phyloP scores from a whole-genome alignment of 2,797 vertebrate genomes.

The Clarias pachynema region DNA sequence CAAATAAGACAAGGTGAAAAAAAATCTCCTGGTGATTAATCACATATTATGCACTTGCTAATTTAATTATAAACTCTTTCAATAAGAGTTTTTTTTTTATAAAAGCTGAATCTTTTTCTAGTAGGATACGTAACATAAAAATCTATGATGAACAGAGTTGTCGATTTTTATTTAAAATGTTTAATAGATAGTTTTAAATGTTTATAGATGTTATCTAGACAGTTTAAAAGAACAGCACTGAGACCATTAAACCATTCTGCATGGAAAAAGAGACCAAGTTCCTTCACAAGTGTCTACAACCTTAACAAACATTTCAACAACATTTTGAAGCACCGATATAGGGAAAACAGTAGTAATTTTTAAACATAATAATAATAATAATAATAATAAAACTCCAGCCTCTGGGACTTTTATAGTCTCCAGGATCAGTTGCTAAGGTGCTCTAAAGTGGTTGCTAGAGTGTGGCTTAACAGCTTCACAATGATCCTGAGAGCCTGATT shows the following conservation, averaged over 20 bases:
- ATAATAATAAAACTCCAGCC: too few relatives aligned
- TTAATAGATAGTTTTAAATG: neutral
- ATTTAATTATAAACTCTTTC: neutral
- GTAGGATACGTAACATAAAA: neutral
- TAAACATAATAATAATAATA: too few relatives aligned
- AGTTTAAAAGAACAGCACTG: neutral
- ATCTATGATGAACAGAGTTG: neutral
- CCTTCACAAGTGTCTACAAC: neutral
- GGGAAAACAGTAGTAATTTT: neutral
- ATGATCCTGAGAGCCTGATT: too few relatives aligned
- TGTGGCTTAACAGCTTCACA: too few relatives aligned
- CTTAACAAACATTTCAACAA: neutral
- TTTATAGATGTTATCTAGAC: neutral
- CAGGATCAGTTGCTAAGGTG: too few relatives aligned
- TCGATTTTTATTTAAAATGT: neutral
- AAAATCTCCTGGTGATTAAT: constrained; percentile 6
- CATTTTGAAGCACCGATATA: neutral
- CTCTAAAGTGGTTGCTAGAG: too few relatives aligned
- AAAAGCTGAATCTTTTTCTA: neutral
- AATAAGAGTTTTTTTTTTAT: neutral
- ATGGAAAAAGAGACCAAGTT: neutral
- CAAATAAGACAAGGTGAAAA: constrained; percentile 45
- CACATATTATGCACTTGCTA: neutral
- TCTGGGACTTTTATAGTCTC: too few relatives aligned
- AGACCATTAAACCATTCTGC: neutral